Conservation (phyloP, 1,140 invertebrate genomes). For the Drosophila sulfurigaster region DNA sequence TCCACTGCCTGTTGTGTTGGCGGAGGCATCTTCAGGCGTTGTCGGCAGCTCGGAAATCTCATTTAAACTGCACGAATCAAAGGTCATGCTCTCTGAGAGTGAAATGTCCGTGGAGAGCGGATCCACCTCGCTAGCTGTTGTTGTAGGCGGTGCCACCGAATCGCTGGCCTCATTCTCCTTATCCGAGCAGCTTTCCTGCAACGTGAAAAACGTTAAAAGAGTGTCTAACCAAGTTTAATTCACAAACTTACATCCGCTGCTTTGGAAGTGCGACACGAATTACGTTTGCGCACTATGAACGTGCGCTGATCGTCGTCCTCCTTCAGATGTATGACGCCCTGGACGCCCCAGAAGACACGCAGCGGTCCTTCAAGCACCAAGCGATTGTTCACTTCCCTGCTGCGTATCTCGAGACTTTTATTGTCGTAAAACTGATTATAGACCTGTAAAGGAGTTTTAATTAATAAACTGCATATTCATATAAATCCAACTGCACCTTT, state of each 20-base stretch:
- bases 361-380: constrained; percentile 92
- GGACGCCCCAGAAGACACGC: constrained; percentile 94
- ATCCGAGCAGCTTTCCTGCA: constrained; percentile 76
- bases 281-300: constrained; percentile 89
- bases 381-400: constrained; percentile 91
- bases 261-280: constrained; percentile 87
- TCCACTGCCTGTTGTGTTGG: constrained; percentile 87
- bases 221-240: background rate
- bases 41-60: constrained; percentile 76
- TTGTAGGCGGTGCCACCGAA: constrained; percentile 70
- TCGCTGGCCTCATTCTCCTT: constrained; percentile 82
- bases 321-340: constrained; percentile 93
- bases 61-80: constrained; percentile 80
- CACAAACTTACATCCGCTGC: constrained; percentile 60
- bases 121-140: constrained; percentile 71
- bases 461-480: background rate
- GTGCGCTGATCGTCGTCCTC: constrained; percentile 94
- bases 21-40: constrained; percentile 85
- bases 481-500: constrained; percentile 85
- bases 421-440: constrained; percentile 92
- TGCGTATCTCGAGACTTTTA: constrained; percentile 90
- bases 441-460: constrained; percentile 44
- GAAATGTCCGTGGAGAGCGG: constrained; percentile 81
- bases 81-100: constrained; percentile 83
- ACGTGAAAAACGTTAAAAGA: background rate